phyloP scores from a whole-genome alignment of 2,888 invertebrate genomes.

The Allophyes oxyacanthae region DNA sequence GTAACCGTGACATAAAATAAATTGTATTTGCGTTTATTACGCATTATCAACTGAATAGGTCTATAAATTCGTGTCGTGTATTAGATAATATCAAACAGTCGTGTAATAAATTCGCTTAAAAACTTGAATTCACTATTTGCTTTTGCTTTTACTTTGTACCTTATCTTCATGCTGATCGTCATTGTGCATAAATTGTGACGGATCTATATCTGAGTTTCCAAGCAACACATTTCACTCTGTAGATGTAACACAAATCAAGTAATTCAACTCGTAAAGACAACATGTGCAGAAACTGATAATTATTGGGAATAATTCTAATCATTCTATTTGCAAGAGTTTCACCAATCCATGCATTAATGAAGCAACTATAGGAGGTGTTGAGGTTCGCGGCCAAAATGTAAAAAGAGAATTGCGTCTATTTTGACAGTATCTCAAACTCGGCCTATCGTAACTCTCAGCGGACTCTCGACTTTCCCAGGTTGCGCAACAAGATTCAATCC shows the following conservation, averaged over 20 bases:
- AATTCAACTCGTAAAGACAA: background rate
- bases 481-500: too few species aligned
- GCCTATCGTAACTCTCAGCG: too few species aligned
- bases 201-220: slow-evolving; percentile 13
- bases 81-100: slow-evolving; percentile 30
- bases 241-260: background rate
- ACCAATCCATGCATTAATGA: too few species aligned
- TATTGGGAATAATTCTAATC: background rate
- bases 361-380: too few species aligned
- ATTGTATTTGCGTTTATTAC: slow-evolving; percentile 11
- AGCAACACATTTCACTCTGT: background rate
- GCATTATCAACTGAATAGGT: slow-evolving; percentile 15
- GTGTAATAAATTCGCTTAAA: slow-evolving; percentile 24
- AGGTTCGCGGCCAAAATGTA: too few species aligned
- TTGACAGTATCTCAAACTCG: too few species aligned
- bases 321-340: background rate
- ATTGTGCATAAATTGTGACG: slow-evolving; percentile 34
- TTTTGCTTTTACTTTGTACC: slow-evolving; percentile 12
- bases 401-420: too few species aligned
- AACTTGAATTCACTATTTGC: slow-evolving; percentile 26
- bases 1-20: background rate
- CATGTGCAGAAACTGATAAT: background rate
- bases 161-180: slow-evolving; percentile 33
- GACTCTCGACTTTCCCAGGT: too few species aligned
- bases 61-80: slow-evolving; percentile 48